These are phyloP conservation scores for Nymphalis urticae DNA, from an alignment of 2,888 invertebrate species.

Conservation along the genomic window DNA sequence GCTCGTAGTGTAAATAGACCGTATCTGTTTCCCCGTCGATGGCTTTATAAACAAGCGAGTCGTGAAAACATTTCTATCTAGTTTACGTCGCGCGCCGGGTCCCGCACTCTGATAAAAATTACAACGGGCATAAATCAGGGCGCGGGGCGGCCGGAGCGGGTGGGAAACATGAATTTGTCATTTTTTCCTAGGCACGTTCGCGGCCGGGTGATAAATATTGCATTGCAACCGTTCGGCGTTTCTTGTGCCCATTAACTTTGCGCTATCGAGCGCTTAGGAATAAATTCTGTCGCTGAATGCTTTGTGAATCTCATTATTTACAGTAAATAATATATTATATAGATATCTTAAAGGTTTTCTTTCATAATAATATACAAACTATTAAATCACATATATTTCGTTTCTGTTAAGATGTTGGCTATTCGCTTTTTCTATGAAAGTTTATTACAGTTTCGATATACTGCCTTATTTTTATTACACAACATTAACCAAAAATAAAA, in stretches of 20 bases:
- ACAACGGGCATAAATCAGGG: slow-evolving; percentile 74
- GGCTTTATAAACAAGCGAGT: slow-evolving; percentile 78
- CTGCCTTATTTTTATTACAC: no score
- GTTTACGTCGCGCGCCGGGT: slow-evolving; percentile 66
- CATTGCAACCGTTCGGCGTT: slow-evolving; percentile 71
- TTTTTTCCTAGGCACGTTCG: slow-evolving; percentile 79
- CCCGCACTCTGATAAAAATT: slow-evolving; percentile 76
- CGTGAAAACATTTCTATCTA: slow-evolving; percentile 78
- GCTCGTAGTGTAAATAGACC: slow-evolving; percentile 67
- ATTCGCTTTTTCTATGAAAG: no score
- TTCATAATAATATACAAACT: no score
- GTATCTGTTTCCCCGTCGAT: slow-evolving; percentile 75
- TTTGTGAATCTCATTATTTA: slow-evolving; percentile 52
- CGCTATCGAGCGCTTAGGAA: slow-evolving; percentile 46
- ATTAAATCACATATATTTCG: no score
- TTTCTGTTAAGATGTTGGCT: no score
- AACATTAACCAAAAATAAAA: no score
- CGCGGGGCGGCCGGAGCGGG: slow-evolving; percentile 50
- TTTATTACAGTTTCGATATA: no score
- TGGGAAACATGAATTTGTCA: slow-evolving; percentile 79
- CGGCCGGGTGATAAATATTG: slow-evolving; percentile 79
- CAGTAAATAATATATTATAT: neutral
- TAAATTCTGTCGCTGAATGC: slow-evolving; percentile 64
- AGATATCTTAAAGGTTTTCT: no score
- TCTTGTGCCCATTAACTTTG: slow-evolving; percentile 50